Conservation (phyloP, 2,797 vertebrate species). For the Lepilemur ruficaudatus region DNA sequence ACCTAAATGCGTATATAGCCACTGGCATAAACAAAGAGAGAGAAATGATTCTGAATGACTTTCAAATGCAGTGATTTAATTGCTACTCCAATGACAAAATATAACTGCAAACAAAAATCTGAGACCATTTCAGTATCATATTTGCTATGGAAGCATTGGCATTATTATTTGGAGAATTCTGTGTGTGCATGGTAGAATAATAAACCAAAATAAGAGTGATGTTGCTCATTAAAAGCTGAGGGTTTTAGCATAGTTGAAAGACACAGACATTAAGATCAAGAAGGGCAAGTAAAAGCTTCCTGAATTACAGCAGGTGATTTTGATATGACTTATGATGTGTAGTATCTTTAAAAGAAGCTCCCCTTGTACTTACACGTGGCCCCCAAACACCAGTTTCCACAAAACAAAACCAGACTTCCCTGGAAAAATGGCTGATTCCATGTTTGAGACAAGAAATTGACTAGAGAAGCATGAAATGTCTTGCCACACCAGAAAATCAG, state of each 20-base stretch:
- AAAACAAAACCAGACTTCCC: neutral
- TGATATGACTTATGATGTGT: fast-evolving
- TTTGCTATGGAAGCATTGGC: fast-evolving
- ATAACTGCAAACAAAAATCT: fast-evolving
- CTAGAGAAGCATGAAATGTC: no score
- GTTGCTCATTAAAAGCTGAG: neutral
- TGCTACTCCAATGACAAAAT: fast-evolving
- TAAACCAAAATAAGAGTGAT: fast-evolving
- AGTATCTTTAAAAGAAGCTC: neutral
- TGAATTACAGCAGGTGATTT: fast-evolving
- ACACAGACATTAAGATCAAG: fast-evolving
- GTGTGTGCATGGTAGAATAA: fast-evolving
- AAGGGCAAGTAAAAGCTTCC: neutral
- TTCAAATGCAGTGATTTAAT: neutral
- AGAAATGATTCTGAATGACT: neutral
- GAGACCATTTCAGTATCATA: fast-evolving
- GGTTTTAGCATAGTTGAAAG: fast-evolving
- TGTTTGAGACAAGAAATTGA: neutral
- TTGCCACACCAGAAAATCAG: fast-evolving
- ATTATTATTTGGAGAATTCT: fast-evolving
- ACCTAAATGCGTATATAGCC: fast-evolving
- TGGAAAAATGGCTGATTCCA: neutral
- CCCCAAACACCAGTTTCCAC: neutral
- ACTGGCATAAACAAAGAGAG: neutral
- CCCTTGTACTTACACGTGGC: no score